A percentile compares a stretch with the other conserved stretches of the same genome.
Conservation (phyloP, 2,113 vertebrate species). For the Typhlomys cinereus region DNA sequence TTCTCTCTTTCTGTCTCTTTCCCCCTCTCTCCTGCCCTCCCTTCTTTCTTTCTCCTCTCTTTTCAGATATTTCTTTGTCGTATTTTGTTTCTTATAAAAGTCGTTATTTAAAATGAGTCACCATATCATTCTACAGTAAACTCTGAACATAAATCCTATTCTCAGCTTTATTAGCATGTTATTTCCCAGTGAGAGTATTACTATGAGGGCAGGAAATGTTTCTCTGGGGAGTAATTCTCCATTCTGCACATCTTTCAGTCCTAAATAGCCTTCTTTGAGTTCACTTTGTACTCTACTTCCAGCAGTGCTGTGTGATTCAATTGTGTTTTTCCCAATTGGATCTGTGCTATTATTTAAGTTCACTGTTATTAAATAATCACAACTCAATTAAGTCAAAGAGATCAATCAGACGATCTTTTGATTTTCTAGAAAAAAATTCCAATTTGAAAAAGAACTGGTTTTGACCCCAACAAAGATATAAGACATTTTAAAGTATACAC, state of each 20-base stretch:
- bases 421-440: neutral
- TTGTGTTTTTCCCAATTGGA: neutral
- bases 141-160: neutral
- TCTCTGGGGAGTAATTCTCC: neutral
- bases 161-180: neutral
- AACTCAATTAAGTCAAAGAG: neutral
- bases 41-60: neutral
- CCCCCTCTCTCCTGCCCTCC: neutral
- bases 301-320: neutral
- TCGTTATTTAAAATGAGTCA: neutral
- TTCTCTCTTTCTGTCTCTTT: neutral
- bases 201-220: neutral
- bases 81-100: neutral
- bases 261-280: neutral
- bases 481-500: neutral
- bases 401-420: neutral
- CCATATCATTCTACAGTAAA: neutral
- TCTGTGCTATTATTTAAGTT: neutral
- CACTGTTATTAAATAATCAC: neutral
- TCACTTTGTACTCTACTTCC: neutral
- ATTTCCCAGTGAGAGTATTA: neutral
- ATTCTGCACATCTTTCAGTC: neutral
- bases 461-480: neutral
- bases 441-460: constrained; percentile 1
- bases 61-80: neutral